phyloP scores from a whole-genome alignment of 2,113 vertebrate species.

The Chionomys nivalis region DNA sequence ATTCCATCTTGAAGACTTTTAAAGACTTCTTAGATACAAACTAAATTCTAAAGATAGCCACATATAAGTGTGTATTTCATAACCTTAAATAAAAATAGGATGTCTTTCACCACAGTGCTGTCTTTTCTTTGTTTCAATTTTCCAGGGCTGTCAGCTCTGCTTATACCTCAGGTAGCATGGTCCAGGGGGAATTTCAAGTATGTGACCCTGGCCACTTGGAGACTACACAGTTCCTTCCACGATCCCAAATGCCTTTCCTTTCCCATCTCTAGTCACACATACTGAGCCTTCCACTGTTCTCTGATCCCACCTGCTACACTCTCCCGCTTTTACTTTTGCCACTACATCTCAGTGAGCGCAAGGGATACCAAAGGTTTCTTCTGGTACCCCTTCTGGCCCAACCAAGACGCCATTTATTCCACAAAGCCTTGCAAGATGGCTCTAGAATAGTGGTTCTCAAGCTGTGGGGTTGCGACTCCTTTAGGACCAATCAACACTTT shows the following conservation, averaged over 20 bases:
- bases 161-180: neutral
- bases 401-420: neutral
- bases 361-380: too few relatives aligned
- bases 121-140: neutral
- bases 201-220: neutral
- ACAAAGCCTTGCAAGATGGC: neutral
- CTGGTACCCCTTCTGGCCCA: neutral
- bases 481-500: neutral
- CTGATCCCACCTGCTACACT: neutral
- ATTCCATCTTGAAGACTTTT: neutral
- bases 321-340: neutral
- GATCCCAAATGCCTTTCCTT: neutral
- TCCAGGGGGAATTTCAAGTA: neutral
- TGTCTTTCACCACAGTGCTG: neutral
- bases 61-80: neutral
- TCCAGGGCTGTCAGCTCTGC: neutral
- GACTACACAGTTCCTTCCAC: fast-evolving
- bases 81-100: neutral
- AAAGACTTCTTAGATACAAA: neutral
- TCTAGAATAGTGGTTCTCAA: neutral
- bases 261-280: fast-evolving
- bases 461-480: fast-evolving
- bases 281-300: neutral
- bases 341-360: neutral
- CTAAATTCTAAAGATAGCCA: neutral